Percentiles rank a stretch among this genome's conserved stretches.
phyloP scores from a whole-genome alignment of 1,140 invertebrate genomes.

The Drosophila mojavensis region DNA sequence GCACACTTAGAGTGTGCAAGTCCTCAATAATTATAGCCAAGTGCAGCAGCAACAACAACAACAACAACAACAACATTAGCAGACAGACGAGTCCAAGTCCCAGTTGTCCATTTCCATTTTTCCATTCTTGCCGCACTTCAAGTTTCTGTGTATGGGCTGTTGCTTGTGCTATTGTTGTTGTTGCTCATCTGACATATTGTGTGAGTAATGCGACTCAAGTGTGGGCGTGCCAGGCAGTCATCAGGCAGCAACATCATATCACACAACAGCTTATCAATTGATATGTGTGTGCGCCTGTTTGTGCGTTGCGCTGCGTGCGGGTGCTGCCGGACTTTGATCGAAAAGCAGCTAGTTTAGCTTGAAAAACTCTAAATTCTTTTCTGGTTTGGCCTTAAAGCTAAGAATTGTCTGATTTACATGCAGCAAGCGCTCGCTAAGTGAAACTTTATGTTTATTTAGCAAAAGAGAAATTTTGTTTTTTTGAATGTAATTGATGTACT shows the following conservation, averaged over 20 bases:
- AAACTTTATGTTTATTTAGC: no score
- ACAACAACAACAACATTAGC: constrained; percentile 7
- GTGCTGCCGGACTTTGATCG: background rate
- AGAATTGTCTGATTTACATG: background rate
- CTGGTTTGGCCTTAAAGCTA: background rate
- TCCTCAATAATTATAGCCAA: constrained; percentile 56
- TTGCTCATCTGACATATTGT: constrained; percentile 2
- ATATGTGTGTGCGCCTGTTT: constrained; percentile 23
- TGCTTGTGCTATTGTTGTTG: constrained; percentile 9
- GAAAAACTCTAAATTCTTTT: background rate
- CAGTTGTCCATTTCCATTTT: constrained; percentile 17
- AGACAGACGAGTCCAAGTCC: constrained; percentile 25
- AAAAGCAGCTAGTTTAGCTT: constrained; percentile 22
- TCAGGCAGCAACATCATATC: constrained; percentile 33
- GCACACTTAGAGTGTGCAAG: constrained; percentile 22
- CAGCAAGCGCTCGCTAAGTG: no score
- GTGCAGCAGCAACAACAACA: constrained; percentile 26
- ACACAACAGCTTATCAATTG: constrained; percentile 37
- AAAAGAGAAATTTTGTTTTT: no score
- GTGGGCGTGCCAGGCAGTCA: constrained; percentile 44
- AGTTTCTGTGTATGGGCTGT: constrained; percentile 20
- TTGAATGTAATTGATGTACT: no score
- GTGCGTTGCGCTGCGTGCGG: constrained; percentile 4
- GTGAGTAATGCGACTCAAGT: constrained; percentile 54
- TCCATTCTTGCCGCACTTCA: constrained; percentile 39